phyloP scores from a whole-genome alignment of 2,113 vertebrate genomes.

The Chloropsis hardwickii region DNA sequence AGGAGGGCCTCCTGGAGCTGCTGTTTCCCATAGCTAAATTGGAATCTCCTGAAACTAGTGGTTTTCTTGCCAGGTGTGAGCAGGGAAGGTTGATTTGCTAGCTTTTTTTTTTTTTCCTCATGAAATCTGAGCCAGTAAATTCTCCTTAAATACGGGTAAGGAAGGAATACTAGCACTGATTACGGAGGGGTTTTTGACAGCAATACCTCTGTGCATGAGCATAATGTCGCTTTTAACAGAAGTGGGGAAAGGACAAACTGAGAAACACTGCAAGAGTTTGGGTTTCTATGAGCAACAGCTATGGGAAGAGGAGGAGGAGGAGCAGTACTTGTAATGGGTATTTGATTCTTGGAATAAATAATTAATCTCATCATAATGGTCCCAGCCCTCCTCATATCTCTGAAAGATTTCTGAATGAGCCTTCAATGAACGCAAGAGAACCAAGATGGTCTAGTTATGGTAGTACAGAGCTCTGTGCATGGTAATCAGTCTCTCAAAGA shows the following conservation, averaged over 20 bases:
- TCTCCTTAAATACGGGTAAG: not conserved
- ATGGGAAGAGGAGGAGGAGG: not conserved
- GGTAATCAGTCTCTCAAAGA: not conserved
- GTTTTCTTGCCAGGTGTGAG: not conserved
- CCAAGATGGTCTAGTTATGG: not conserved
- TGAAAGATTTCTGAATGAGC: not conserved
- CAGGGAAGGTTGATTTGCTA: not conserved
- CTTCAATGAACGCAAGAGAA: not conserved
- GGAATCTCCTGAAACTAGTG: not conserved
- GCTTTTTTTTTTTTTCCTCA: no score
- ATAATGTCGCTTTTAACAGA: not conserved
- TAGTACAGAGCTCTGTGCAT: not conserved
- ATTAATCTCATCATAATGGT: not conserved
- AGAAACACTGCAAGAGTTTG: not conserved
- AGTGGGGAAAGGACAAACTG: not conserved
- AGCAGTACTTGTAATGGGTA: not conserved
- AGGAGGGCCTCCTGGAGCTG: not conserved
- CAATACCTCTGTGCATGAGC: not conserved
- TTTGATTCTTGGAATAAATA: conserved; percentile 3
- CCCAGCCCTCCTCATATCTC: not conserved
- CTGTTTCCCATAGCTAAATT: not conserved
- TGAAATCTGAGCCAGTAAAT: not conserved
- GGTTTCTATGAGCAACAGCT: not conserved
- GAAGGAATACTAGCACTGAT: not conserved
- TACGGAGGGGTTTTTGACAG: not conserved